These are phyloP conservation scores for Brachionus koreanus DNA, from an alignment of 1,140 invertebrate genomes.

Conservation along the genomic window DNA sequence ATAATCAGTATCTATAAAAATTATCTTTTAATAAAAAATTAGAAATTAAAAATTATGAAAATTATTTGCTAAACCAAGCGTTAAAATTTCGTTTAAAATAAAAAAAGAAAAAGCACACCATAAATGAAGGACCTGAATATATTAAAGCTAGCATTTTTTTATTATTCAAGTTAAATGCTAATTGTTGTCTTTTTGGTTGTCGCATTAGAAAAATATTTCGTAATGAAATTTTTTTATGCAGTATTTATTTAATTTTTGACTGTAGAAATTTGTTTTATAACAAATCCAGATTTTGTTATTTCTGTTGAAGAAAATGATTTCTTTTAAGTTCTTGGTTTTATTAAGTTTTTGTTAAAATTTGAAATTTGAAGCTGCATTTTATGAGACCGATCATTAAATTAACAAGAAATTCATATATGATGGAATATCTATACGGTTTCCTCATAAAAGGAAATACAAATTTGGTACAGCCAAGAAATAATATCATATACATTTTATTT, in stretches of 20 bases:
- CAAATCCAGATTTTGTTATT: not conserved
- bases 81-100: not conserved
- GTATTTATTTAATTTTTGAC: not conserved
- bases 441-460: too few species aligned
- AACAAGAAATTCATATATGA: too few species aligned
- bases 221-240: not conserved
- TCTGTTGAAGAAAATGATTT: not conserved
- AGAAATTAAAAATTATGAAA: not conserved
- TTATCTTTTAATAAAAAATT: not conserved
- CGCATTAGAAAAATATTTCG: not conserved
- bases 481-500: too few species aligned
- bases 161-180: not conserved
- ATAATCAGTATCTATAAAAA: too few species aligned
- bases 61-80: constrained; percentile 1
- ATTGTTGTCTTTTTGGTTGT: not conserved
- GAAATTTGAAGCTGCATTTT: not conserved
- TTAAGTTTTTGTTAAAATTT: too few species aligned
- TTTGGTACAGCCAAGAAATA: too few species aligned
- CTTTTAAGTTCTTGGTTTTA: not conserved
- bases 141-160: not conserved
- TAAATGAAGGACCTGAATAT: not conserved
- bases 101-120: not conserved
- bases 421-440: too few species aligned
- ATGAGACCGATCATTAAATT: too few species aligned
- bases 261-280: not conserved